Evolutionary conservation across 2,888 invertebrate species (phyloP), one percentile per base, ranked within the genome.

Genomic region (Unio delphinus): DNA sequence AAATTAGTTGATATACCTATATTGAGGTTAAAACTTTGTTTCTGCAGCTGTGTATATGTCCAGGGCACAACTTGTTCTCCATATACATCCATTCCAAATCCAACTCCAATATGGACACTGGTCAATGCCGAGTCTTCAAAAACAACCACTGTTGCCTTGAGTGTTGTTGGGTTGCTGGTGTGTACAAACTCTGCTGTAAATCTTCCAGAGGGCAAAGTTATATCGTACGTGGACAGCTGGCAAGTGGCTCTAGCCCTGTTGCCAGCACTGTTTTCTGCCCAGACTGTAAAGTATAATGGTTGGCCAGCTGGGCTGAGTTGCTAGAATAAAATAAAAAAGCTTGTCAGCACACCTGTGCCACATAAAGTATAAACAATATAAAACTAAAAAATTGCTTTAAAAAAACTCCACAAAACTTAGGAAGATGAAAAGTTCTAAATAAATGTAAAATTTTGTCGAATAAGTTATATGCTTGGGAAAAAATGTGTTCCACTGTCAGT

Each of bases 191-290:
- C 80, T 15, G 72, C 75, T 15, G 66, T 65, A 8, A 81, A 66
- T 4, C 82, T 70, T 17, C 81, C 83, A 5, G 63, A 69, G 5
- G 83, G 83, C n/a, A 74, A 62, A 8, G 81, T 81, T 34, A 74
- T 70, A 65, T 83, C 83, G 63, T 76, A 82, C 0, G 78, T 81
- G 1, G 71, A 70, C 15, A 82, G 66, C 45, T 61, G 56, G 64
- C 82, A 83, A 20, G 78, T 76, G 23, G 75, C 82, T 18, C 61
- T 67, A 6, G 74, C 61, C 23, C 68, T 61, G n/a, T 54, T 72
- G 11, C 81, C 81, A 1, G 67, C 78, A 63, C 78, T 80, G 68
- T 83, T 83, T 30, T 72, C 70, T 8, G 75, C 82, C n/a, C 59
- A 67, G 17, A 83, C 74, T 4, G 79, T 81, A 69, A 81, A 78